A percentile compares a stretch with the other conserved stretches of the same genome.
These are phyloP conservation scores for Smutsia gigantea DNA, from an alignment of 2,797 vertebrate genomes.

Conservation along the genomic window DNA sequence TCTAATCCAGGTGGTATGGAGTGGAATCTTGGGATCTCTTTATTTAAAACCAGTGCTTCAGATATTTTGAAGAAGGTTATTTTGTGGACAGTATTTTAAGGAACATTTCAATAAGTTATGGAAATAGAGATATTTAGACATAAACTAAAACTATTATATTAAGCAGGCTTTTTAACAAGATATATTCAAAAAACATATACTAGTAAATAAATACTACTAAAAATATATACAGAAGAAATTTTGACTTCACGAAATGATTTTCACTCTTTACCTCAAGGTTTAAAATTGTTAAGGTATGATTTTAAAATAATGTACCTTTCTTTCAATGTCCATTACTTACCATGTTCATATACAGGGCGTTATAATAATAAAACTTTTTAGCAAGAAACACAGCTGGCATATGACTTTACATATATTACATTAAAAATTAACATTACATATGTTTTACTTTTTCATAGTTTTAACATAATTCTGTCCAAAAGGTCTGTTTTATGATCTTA, in stretches of 20 bases:
- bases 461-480: conserved; percentile 13
- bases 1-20: neutral
- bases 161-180: neutral
- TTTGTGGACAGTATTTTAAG: neutral
- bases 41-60: neutral
- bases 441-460: neutral
- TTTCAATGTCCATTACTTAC: neutral
- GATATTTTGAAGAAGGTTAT: neutral
- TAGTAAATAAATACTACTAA: neutral
- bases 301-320: neutral
- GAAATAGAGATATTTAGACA: neutral
- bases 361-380: neutral
- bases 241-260: neutral
- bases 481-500: neutral
- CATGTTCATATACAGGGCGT: neutral
- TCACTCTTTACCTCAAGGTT: neutral
- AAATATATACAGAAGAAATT: neutral
- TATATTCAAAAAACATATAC: neutral
- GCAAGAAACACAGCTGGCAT: neutral
- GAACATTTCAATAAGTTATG: neutral
- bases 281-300: neutral
- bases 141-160: neutral
- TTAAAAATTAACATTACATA: neutral
- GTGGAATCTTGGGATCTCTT: neutral
- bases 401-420: neutral